phyloP scores from a whole-genome alignment of 2,113 vertebrate genomes.

The Heliornis fulica region DNA sequence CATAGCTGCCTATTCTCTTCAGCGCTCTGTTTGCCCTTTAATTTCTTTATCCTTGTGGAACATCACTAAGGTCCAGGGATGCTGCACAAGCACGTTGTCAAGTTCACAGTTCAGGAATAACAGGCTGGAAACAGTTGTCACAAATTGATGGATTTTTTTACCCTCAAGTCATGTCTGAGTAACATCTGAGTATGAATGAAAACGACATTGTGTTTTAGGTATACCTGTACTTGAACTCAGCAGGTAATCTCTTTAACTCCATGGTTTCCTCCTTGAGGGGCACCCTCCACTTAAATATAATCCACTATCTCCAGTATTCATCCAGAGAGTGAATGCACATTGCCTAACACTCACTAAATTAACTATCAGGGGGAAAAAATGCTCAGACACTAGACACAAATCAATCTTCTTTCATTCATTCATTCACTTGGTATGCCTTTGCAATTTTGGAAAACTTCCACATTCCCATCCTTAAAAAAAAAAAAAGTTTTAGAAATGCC shows the following conservation, averaged over 20 bases:
- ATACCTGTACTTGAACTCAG: not conserved
- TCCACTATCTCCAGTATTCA: not conserved
- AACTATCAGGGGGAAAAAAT: not conserved
- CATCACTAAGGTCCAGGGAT: not conserved
- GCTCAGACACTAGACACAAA: not conserved
- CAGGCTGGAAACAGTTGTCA: not conserved
- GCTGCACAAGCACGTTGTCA: not conserved
- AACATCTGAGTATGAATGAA: not conserved
- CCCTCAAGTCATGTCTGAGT: not conserved
- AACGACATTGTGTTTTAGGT: not conserved
- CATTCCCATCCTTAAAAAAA: not conserved
- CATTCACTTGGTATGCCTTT: accelerated
- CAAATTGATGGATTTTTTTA: not conserved
- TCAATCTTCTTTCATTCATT: not conserved
- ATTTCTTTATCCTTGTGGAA: not conserved
- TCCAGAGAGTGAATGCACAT: not conserved
- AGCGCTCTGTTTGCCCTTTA: not conserved
- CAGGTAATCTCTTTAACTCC: not conserved
- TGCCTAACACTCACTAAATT: not conserved
- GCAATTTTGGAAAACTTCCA: not conserved
- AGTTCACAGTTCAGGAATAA: accelerated
- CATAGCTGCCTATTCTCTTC: not conserved
- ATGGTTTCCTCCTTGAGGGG: not conserved
- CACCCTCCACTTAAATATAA: not conserved
- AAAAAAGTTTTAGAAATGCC: not conserved